These are phyloP conservation scores for Pammene aurita DNA, from an alignment of 2,888 invertebrate species.

Conservation along the genomic window DNA sequence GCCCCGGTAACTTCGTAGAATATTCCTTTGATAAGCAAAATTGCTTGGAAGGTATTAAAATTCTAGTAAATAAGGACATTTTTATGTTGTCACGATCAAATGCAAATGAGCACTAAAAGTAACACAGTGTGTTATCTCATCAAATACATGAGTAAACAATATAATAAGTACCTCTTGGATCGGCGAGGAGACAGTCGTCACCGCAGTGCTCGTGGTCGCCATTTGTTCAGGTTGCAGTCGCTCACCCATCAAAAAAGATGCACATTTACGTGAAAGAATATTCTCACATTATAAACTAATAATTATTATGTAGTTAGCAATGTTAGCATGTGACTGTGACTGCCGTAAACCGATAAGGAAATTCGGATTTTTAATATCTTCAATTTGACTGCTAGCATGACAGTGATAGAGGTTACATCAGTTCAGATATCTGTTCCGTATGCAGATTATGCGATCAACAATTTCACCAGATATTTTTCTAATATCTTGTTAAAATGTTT, in stretches of 20 bases:
- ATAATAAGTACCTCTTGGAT: conserved; percentile 66
- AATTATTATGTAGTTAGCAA: conserved; percentile 40
- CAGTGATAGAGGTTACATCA: conserved; percentile 10
- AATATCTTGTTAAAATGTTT: too few relatives aligned
- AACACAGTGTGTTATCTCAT: conserved; percentile 28
- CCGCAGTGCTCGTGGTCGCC: conserved; percentile 77
- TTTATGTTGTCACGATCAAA: conserved; percentile 13
- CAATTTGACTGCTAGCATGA: conserved; percentile 19
- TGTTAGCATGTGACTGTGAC: conserved; percentile 34
- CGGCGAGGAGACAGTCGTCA: conserved; percentile 70
- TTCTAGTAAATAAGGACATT: conserved; percentile 25
- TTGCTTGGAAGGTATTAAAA: conserved; percentile 34
- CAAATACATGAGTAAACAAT: conserved; percentile 38
- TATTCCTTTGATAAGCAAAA: conserved; percentile 50
- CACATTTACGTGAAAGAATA: conserved; percentile 43
- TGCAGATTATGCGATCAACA: background rate
- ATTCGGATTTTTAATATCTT: conserved; percentile 20
- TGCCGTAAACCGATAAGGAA: conserved; percentile 3
- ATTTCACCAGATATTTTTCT: background rate
- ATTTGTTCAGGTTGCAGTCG: conserved; percentile 64
- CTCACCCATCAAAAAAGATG: conserved; percentile 70
- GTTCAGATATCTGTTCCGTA: background rate
- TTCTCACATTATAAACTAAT: conserved; percentile 57
- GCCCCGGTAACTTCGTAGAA: conserved; percentile 71
- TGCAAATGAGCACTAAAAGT: conserved; percentile 32